A percentile compares a stretch with the other conserved stretches of the same genome.
Evolutionary conservation across 92 coral and sea anemone species (phyloP).

Genomic region (Phymanthus crucifer): DNA sequence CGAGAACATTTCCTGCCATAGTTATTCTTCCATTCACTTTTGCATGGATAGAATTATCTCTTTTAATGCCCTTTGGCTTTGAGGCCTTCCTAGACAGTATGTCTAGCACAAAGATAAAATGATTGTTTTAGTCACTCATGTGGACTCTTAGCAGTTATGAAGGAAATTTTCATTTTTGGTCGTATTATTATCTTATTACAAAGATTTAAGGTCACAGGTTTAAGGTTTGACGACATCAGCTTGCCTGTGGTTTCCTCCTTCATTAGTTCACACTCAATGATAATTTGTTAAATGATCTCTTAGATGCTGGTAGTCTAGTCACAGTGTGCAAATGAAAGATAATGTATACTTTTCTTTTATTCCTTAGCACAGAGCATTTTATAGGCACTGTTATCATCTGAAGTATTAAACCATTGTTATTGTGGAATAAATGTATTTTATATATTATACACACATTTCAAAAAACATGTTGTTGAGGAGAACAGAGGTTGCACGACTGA

Average conservation of each 20-base stretch:
- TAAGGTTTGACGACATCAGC: not conserved
- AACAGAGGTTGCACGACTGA: too few relatives aligned
- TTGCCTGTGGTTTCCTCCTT: not conserved
- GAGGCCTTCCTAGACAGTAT: not conserved
- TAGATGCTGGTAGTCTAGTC: not conserved
- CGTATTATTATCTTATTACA: not conserved
- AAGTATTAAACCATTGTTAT: too few relatives aligned
- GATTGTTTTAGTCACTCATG: not conserved
- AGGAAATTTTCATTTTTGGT: not conserved
- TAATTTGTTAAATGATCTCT: not conserved
- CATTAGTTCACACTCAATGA: not conserved
- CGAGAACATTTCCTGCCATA: not conserved
- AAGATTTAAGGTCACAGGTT: not conserved
- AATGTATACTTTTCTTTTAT: too few relatives aligned
- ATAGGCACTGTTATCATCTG: too few relatives aligned
- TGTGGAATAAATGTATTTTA: too few relatives aligned
- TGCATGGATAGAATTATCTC: not conserved
- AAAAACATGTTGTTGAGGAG: too few relatives aligned
- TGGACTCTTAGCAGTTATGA: not conserved
- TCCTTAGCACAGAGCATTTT: too few relatives aligned
- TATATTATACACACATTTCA: too few relatives aligned
- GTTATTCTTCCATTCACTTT: not conserved
- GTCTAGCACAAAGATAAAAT: not conserved
- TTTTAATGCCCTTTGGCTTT: not conserved
- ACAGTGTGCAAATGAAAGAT: too few relatives aligned